Evolutionary conservation across 2,888 invertebrate genomes (phyloP), one percentile per base, ranked within the genome.

Genomic region (Leptopilina myrica): DNA sequence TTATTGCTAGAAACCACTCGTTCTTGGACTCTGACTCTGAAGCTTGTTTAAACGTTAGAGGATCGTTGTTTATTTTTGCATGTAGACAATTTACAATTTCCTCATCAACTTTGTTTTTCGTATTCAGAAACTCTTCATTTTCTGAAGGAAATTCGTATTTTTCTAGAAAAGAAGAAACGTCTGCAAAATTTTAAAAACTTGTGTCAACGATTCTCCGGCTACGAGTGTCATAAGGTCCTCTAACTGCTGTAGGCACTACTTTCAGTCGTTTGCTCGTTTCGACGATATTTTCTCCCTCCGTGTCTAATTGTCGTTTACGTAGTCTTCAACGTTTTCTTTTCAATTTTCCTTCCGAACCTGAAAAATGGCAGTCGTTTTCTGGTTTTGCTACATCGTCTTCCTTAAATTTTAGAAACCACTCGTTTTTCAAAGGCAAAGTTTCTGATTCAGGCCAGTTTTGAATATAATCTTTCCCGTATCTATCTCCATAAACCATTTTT

Each of bases 401-500:
- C 14, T 53, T 12, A 53, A 8, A 53, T 53, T 53, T 11, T 8
- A 53, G 0, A 53, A 53, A 53, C 53, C 5, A 53, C 9, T 8
- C 53, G 53, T 53, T 53, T 8, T 53, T 53, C 0, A 14, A 11
- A 11, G 53, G 11, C 53, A 53, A 14, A 53, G 5, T 8, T 53
- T 53, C 53, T 12, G 53, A 4, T 11, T 12, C 53, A 53, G 53
- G 53, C 11, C 53, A 53, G 14, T 53, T 53, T 53, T 5, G 53
- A 53, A 53, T 53, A 53, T 81, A 26, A 81, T 79, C 81, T 83
- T 83, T 59, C 5, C 14, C 14, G n/a, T 59, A 59, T 4, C 78
- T 78, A 53, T 86, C 82, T 53, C 84, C 83, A 77, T 83, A 87
- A 12, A 83, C 83, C 20, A 85, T 46, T 81, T 81, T 86, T 78